Percentiles rank a stretch among this genome's conserved stretches.
These are phyloP conservation scores for Mythimna lalbum DNA, from an alignment of 2,888 invertebrate species.

Conservation along the genomic window DNA sequence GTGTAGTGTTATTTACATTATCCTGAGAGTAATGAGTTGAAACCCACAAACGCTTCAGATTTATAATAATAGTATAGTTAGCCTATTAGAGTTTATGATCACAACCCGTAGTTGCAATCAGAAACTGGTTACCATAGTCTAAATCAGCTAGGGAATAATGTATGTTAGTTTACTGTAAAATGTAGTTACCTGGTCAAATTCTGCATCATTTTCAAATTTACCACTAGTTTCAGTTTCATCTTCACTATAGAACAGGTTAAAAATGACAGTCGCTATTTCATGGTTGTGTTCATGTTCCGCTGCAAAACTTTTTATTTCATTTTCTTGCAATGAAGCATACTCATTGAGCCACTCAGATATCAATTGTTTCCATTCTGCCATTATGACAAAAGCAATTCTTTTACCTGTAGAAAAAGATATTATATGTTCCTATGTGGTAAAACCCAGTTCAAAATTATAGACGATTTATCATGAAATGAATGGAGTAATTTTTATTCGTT, in stretches of 20 bases:
- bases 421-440: background rate
- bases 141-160: too few species aligned
- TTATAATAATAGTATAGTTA: too few species aligned
- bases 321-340: conserved; percentile 93
- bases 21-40: too few species aligned
- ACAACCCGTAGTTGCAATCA: too few species aligned
- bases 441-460: background rate
- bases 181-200: conserved; percentile 77
- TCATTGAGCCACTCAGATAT: conserved; percentile 96
- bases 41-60: too few species aligned
- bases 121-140: too few species aligned
- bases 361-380: conserved; percentile 90
- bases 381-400: conserved; percentile 55
- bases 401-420: conserved; percentile 44
- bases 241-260: conserved; percentile 94
- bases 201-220: conserved; percentile 67
- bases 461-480: background rate
- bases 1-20: too few species aligned
- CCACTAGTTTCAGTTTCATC: conserved; percentile 89
- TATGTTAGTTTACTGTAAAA: conserved; percentile 3
- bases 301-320: conserved; percentile 95
- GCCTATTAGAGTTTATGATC: too few species aligned
- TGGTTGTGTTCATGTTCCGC: conserved; percentile 95
- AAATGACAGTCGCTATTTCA: conserved; percentile 95
- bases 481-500: conserved; percentile 3